Evolutionary conservation across 2,797 vertebrate species (phyloP).

Genomic region (Tragopan temminckii): DNA sequence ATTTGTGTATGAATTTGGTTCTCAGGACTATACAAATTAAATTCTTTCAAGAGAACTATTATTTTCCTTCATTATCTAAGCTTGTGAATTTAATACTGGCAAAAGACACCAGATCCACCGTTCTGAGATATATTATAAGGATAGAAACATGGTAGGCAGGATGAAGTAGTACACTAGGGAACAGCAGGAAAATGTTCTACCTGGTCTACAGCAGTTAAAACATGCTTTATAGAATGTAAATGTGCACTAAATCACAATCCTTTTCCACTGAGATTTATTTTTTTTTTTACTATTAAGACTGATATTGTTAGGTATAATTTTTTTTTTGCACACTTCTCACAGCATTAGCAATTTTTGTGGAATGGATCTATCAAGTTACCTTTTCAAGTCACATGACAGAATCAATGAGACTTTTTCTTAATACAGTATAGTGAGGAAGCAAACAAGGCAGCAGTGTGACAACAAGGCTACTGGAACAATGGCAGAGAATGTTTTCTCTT

Average conservation of each 20-base stretch:
- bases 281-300: not conserved
- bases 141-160: not conserved
- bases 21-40: not conserved
- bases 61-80: not conserved
- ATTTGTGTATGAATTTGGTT: not conserved
- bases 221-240: not conserved
- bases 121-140: not conserved
- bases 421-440: not conserved
- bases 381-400: not conserved
- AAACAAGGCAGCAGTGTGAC: not conserved
- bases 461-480: not conserved
- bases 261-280: not conserved
- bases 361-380: not conserved
- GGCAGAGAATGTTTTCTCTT: not conserved
- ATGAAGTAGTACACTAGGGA: not conserved
- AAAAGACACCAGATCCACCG: not conserved
- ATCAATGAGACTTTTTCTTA: not conserved
- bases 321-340: conserved; percentile 25
- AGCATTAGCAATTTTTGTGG: not conserved
- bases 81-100: not conserved
- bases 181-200: not conserved
- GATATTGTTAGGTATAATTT: not conserved
- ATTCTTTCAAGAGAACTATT: not conserved
- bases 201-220: not conserved
- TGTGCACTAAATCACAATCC: not conserved